Evolutionary conservation across 1,140 invertebrate genomes (phyloP).

Genomic region (Papilio polytes): DNA sequence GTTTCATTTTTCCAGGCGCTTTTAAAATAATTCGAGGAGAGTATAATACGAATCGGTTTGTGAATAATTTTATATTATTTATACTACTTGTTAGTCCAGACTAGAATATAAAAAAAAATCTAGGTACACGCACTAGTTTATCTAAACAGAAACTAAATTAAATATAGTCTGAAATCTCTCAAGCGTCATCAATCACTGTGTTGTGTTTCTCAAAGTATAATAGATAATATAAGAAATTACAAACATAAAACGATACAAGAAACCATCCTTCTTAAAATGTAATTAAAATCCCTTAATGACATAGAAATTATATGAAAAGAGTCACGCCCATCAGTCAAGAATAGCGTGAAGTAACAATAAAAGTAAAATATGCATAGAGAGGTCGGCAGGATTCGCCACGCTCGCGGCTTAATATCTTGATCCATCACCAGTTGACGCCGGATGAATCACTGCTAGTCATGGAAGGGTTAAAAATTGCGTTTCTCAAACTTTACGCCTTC

Average conservation of each 20-base stretch:
- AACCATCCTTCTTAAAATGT: slow-evolving; percentile 1
- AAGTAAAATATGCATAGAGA: slow-evolving; percentile 60
- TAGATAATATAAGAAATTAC: not conserved
- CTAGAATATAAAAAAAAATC: no score
- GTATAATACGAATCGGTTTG: not conserved
- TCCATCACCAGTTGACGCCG: slow-evolving; percentile 64
- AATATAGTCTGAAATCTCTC: not conserved
- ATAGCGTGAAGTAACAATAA: slow-evolving; percentile 49
- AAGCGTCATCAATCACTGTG: not conserved
- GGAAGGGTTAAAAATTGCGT: slow-evolving; percentile 47
- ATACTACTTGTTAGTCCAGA: no score
- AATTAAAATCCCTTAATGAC: slow-evolving; percentile 46
- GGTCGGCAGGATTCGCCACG: slow-evolving; percentile 63
- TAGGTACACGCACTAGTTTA: no score
- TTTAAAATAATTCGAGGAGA: not conserved
- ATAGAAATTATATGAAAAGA: slow-evolving; percentile 48
- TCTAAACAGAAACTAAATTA: not conserved
- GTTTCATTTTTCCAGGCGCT: slow-evolving; percentile 23
- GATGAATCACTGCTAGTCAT: slow-evolving; percentile 64
- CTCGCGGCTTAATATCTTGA: slow-evolving; percentile 71
- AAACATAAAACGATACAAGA: not conserved
- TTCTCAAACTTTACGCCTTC: slow-evolving; percentile 53
- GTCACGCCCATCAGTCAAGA: slow-evolving; percentile 60
- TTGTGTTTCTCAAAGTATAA: not conserved
- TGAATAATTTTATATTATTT: not conserved